These are phyloP conservation scores for Microtus montanus DNA, from an alignment of 2,113 vertebrate genomes.

Conservation along the genomic window DNA sequence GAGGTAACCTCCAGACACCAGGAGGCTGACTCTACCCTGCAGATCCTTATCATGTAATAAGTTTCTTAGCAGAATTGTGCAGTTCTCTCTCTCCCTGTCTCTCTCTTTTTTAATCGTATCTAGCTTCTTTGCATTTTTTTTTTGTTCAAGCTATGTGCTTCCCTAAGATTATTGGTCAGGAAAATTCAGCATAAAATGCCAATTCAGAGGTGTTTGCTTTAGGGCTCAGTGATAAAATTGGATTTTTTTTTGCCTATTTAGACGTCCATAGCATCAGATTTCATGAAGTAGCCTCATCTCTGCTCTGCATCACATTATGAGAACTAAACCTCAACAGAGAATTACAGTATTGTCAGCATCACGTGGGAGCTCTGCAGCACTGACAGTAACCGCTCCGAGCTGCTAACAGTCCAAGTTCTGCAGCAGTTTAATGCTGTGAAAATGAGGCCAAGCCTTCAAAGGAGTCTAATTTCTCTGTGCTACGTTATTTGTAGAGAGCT, in stretches of 20 bases:
- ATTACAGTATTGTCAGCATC: not conserved
- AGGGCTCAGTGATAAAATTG: not conserved
- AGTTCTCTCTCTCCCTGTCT: not conserved
- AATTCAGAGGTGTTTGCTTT: slow-evolving; percentile 21
- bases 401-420: slow-evolving; percentile 36
- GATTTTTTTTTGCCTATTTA: slow-evolving; percentile 26
- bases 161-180: not conserved
- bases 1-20: not conserved
- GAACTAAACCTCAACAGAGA: slow-evolving; percentile 25
- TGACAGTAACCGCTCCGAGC: slow-evolving; percentile 47
- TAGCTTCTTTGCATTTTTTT: not conserved
- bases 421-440: slow-evolving; percentile 18
- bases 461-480: not conserved
- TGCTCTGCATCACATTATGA: not conserved
- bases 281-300: not conserved
- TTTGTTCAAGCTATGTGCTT: not conserved
- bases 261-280: not conserved
- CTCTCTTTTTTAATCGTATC: not conserved
- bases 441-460: slow-evolving; percentile 41
- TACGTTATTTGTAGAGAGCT: slow-evolving; percentile 2
- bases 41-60: not conserved
- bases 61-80: slow-evolving; percentile 4
- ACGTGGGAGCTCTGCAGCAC: not conserved
- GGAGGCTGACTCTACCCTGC: not conserved
- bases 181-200: slow-evolving; percentile 22